These are phyloP conservation scores for Apoderus coryli DNA, from an alignment of 2,888 invertebrate species.

Conservation along the genomic window DNA sequence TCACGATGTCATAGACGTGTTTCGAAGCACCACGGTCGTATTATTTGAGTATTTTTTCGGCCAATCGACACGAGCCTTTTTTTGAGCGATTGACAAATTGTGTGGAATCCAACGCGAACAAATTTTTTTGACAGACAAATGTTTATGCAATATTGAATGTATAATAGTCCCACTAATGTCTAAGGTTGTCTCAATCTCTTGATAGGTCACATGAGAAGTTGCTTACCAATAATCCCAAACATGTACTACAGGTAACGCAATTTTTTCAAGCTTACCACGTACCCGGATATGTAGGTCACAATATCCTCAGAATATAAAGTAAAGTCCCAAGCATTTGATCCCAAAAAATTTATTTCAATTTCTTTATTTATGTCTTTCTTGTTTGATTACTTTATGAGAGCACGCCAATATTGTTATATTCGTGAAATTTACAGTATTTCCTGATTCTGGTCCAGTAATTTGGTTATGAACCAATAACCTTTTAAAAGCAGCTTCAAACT, in stretches of 20 bases:
- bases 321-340: constrained; percentile 5
- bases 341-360: constrained; percentile 1
- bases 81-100: too few relatives aligned
- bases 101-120: too few relatives aligned
- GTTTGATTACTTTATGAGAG: background rate
- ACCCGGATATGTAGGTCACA: constrained; percentile 4
- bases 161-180: too few relatives aligned
- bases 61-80: too few relatives aligned
- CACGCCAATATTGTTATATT: constrained; percentile 3
- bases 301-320: constrained; percentile 4
- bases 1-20: too few relatives aligned
- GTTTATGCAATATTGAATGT: too few relatives aligned
- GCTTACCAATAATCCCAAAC: background rate
- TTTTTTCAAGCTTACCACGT: constrained; percentile 1
- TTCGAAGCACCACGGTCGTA: too few relatives aligned
- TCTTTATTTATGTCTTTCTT: constrained; percentile 1
- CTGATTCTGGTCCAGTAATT: constrained; percentile 1
- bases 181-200: too few relatives aligned
- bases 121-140: too few relatives aligned
- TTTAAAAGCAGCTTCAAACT: too few relatives aligned
- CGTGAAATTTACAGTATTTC: constrained; percentile 1
- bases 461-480: background rate
- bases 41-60: too few relatives aligned
- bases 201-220: too few relatives aligned
- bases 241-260: constrained; percentile 1